Evolutionary conservation across 2,113 vertebrate genomes (phyloP).

Genomic region (Callionymus lyra): DNA sequence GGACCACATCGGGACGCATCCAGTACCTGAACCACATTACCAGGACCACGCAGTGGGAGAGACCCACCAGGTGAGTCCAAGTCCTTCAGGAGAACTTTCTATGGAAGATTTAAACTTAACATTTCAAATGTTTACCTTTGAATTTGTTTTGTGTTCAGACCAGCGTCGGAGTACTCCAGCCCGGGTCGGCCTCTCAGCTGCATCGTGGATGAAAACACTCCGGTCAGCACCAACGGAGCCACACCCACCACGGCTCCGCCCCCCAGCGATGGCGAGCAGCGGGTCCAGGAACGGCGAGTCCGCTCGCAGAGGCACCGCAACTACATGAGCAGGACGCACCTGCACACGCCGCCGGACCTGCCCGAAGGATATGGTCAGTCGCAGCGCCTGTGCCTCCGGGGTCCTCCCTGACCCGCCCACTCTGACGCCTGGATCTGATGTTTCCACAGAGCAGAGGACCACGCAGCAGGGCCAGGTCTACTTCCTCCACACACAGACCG

Average conservation of each 20-base stretch:
- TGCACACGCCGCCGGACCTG: slow-evolving; percentile 92
- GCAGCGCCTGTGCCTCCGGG: no score
- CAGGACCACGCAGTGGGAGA: slow-evolving; percentile 95
- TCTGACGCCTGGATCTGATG: background rate
- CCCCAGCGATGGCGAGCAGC: slow-evolving; percentile 73
- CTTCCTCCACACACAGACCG: slow-evolving; percentile 92
- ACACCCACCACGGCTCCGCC: slow-evolving; percentile 66
- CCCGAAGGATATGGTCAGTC: slow-evolving; percentile 92
- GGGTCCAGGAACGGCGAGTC: slow-evolving; percentile 83
- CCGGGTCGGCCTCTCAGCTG: slow-evolving; percentile 93
- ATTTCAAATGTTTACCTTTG: background rate
- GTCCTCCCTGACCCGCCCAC: no score
- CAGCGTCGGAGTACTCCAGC: slow-evolving; percentile 94
- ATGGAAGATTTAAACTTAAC: no score
- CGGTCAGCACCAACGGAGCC: slow-evolving; percentile 85
- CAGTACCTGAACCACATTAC: slow-evolving; percentile 98
- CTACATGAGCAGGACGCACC: slow-evolving; percentile 98
- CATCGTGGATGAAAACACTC: slow-evolving; percentile 93
- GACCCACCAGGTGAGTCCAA: slow-evolving; percentile 88
- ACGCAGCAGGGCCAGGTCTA: slow-evolving; percentile 94
- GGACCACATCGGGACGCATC: slow-evolving; percentile 92
- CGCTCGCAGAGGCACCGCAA: slow-evolving; percentile 94
- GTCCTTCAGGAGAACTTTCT: no score
- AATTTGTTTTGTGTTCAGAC: slow-evolving; percentile 57
- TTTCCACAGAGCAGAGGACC: slow-evolving; percentile 83